These are phyloP conservation scores for Pachyramphus minor DNA, from an alignment of 2,113 vertebrate genomes.

Conservation along the genomic window DNA sequence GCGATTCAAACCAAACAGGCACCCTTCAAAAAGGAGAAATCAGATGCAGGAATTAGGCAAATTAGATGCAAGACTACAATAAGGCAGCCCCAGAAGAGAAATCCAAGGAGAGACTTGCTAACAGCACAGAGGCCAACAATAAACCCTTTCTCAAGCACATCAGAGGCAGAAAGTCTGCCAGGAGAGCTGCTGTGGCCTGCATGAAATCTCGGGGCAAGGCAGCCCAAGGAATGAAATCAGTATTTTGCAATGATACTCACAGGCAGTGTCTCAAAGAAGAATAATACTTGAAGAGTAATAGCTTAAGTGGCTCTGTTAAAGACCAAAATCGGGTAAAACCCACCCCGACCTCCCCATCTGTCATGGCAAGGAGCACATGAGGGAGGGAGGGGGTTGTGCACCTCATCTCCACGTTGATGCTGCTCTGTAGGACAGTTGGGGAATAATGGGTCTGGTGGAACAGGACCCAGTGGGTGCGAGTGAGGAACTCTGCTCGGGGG, in stretches of 20 bases:
- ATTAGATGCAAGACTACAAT: slow-evolving; percentile 7
- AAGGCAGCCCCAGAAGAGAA: neutral
- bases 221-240: neutral
- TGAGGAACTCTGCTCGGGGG: neutral
- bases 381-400: too few species aligned
- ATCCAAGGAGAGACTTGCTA: neutral
- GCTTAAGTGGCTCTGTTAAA: neutral
- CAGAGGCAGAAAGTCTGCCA: neutral
- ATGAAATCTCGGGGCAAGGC: neutral
- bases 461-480: fast-evolving
- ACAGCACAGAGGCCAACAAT: neutral
- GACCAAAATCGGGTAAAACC: neutral
- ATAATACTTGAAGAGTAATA: neutral
- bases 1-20: neutral
- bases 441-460: neutral
- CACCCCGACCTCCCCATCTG: neutral
- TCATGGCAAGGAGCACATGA: neutral
- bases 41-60: slow-evolving; percentile 38
- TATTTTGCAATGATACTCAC: neutral
- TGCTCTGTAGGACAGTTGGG: neutral
- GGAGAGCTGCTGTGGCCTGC: neutral
- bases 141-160: neutral
- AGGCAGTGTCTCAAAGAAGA: neutral
- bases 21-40: slow-evolving; percentile 14
- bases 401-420: neutral